These are phyloP conservation scores for Calliopsis andreniformis DNA, from an alignment of 1,140 invertebrate species.

Conservation along the genomic window DNA sequence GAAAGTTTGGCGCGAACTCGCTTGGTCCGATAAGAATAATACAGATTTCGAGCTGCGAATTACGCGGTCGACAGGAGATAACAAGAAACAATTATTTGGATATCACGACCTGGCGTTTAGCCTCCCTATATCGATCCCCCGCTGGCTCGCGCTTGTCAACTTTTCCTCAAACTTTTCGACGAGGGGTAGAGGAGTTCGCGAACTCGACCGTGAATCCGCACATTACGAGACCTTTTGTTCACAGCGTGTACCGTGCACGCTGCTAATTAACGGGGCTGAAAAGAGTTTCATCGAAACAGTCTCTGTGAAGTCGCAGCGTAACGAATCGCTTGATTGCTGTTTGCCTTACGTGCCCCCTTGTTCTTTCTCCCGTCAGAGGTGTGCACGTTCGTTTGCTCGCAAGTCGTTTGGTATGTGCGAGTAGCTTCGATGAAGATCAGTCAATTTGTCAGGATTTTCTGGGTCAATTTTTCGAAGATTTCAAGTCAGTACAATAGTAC, in stretches of 20 bases:
- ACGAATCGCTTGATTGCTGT: conserved; percentile 24
- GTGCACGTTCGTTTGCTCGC: background rate
- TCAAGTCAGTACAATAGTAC: too few relatives aligned
- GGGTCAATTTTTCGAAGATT: too few relatives aligned
- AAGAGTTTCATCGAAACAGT: conserved; percentile 16
- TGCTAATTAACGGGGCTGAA: conserved; percentile 14
- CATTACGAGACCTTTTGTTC: background rate
- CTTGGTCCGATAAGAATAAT: conserved; percentile 7
- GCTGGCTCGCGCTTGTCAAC: background rate
- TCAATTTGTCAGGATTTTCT: too few relatives aligned
- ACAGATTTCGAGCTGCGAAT: conserved; percentile 12
- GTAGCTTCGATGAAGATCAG: conserved; percentile 1
- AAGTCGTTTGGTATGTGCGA: background rate
- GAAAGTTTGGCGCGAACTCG: conserved; percentile 1
- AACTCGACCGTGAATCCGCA: background rate
- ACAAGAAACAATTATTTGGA: conserved; percentile 23
- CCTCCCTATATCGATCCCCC: background rate
- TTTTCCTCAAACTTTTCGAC: background rate
- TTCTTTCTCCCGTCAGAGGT: background rate
- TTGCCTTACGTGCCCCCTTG: conserved; percentile 21
- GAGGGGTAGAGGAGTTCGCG: background rate
- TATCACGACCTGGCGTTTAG: conserved; percentile 1
- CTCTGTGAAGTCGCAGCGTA: background rate
- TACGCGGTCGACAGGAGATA: conserved; percentile 17
- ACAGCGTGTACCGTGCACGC: background rate